A percentile compares a stretch with the other conserved stretches of the same genome.
These are phyloP conservation scores for Caenorhabditis sp. DNA, from an alignment of 2,888 invertebrate genomes.

Conservation along the genomic window DNA sequence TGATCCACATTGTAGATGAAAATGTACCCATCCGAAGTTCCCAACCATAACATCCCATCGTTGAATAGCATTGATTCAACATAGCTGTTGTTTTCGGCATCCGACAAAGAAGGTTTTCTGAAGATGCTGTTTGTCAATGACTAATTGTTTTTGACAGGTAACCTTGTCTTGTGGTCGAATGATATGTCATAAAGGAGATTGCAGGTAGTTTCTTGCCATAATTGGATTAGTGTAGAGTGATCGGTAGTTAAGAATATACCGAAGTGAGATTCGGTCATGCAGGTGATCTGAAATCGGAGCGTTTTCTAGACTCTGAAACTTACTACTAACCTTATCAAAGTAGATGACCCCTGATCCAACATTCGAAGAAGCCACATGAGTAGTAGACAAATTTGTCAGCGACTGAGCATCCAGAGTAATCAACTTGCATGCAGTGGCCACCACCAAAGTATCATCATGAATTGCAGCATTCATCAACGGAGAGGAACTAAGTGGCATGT, in stretches of 20 bases:
- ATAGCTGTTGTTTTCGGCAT: constrained; percentile 63
- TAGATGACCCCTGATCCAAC: constrained; percentile 76
- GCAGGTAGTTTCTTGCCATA: constrained; percentile 85
- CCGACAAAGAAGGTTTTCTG: constrained; percentile 73
- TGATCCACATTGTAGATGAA: constrained; percentile 78
- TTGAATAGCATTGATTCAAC: constrained; percentile 68
- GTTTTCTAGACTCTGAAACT: no score
- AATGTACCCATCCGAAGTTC: constrained; percentile 85
- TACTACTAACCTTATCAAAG: constrained; percentile 84
- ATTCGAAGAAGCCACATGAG: constrained; percentile 85
- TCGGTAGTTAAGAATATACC: constrained; percentile 85
- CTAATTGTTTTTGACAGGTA: neutral
- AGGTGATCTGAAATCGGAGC: constrained; percentile 79
- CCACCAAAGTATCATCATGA: constrained; percentile 84
- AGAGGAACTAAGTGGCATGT: constrained; percentile 85
- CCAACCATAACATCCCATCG: constrained; percentile 84
- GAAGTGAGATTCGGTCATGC: constrained; percentile 83
- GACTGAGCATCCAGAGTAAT: constrained; percentile 85
- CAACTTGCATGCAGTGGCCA: constrained; percentile 85
- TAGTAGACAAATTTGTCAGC: constrained; percentile 74
- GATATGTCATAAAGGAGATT: constrained; percentile 85
- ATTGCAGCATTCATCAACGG: constrained; percentile 84
- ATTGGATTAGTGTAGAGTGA: constrained; percentile 85
- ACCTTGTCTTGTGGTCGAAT: constrained; percentile 82
- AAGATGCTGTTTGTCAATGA: constrained; percentile 3